Evolutionary conservation across 2,888 invertebrate genomes (phyloP).

Genomic region (Synanthedon tipuliformis): DNA sequence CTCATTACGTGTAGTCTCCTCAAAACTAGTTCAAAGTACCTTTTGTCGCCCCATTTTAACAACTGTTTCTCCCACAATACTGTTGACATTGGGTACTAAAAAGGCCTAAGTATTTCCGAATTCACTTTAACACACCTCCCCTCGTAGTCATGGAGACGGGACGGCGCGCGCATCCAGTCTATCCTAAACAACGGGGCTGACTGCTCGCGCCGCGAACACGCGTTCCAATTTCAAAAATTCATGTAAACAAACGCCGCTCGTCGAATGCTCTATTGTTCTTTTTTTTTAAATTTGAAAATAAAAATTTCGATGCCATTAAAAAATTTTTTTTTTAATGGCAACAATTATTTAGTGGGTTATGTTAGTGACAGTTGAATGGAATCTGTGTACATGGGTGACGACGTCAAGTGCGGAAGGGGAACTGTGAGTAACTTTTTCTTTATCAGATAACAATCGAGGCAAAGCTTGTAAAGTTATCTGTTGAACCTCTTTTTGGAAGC

Average conservation of each 20-base stretch:
- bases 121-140: constrained; percentile 7
- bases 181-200: constrained; percentile 23
- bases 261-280: not conserved
- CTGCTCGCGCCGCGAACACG: constrained; percentile 29
- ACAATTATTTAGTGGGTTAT: constrained; percentile 11
- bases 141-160: constrained; percentile 45
- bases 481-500: not conserved
- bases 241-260: not conserved
- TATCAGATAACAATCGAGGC: not conserved
- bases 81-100: not conserved
- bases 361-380: constrained; percentile 19
- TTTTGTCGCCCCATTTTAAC: not conserved
- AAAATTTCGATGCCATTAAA: too few relatives aligned
- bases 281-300: too few relatives aligned
- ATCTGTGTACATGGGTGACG: constrained; percentile 35
- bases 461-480: not conserved
- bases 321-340: not conserved
- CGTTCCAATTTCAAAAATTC: not conserved
- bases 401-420: constrained; percentile 41
- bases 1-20: not conserved
- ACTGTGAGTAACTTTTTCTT: constrained; percentile 32
- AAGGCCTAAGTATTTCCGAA: not conserved
- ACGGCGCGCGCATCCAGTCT: constrained; percentile 63
- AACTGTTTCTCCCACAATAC: not conserved
- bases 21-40: not conserved